Conservation (phyloP, 2,888 invertebrate species). For the Ennomos erosarius region DNA sequence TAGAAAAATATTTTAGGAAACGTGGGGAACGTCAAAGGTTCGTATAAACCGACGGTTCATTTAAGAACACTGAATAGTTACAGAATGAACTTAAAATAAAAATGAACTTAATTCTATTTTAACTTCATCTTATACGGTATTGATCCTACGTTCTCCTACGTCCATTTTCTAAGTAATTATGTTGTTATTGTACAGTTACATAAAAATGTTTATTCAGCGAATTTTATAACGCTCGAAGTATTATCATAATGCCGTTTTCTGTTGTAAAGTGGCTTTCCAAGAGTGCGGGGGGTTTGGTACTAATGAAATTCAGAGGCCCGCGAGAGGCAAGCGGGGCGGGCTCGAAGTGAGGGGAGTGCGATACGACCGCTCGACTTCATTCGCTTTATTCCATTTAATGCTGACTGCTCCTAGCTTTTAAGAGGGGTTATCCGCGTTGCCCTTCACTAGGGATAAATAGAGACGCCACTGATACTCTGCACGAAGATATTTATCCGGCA, state of each 20-base stretch:
- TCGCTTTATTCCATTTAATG: constrained; percentile 85
- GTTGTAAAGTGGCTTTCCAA: constrained; percentile 82
- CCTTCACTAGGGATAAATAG: constrained; percentile 82
- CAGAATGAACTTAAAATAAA: too few relatives aligned
- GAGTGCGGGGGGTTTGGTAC: constrained; percentile 61
- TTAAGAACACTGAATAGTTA: too few relatives aligned
- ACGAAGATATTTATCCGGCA: constrained; percentile 85
- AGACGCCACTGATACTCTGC: constrained; percentile 81
- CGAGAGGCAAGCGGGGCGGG: constrained; percentile 46
- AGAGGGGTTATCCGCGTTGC: constrained; percentile 84
- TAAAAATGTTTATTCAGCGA: constrained; percentile 79
- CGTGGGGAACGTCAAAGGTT: too few relatives aligned
- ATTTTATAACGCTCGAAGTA: constrained; percentile 82
- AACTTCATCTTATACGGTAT: too few relatives aligned
- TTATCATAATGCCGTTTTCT: constrained; percentile 83
- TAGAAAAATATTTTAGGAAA: too few relatives aligned
- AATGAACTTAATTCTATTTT: too few relatives aligned
- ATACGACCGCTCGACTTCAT: constrained; percentile 80
- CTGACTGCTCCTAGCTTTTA: constrained; percentile 85
- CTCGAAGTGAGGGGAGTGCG: constrained; percentile 43
- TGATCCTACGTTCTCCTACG: not conserved
- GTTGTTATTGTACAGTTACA: constrained; percentile 75
- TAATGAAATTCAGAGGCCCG: constrained; percentile 83
- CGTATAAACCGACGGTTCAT: too few relatives aligned
- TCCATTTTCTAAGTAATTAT: constrained; percentile 43